phyloP scores from a whole-genome alignment of 2,888 invertebrate species.

The Hylaea fasciaria region DNA sequence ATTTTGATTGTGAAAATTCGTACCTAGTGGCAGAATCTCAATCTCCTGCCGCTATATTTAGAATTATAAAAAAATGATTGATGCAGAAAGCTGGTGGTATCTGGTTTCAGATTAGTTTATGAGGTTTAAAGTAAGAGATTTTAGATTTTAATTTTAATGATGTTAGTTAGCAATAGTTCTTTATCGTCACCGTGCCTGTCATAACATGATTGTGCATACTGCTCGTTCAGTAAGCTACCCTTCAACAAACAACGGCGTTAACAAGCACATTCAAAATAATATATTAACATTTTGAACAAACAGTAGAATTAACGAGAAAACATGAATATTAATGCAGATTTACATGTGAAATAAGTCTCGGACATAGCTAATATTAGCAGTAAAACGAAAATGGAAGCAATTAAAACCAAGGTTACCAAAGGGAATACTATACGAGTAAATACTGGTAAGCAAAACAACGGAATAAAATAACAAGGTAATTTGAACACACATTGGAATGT shows the following conservation, averaged over 20 bases:
- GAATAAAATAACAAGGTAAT: slow-evolving; percentile 36
- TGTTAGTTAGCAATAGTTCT: too few species aligned
- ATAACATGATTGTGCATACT: background rate
- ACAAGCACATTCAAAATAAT: slow-evolving; percentile 27
- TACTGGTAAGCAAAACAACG: slow-evolving; percentile 22
- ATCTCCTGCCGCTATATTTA: too few species aligned
- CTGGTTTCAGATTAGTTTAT: too few species aligned
- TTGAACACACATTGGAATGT: slow-evolving; percentile 63
- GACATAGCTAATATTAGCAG: slow-evolving; percentile 35
- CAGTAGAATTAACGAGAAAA: slow-evolving; percentile 35
- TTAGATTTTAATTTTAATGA: too few species aligned
- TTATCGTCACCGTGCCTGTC: too few species aligned
- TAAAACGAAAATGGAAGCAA: slow-evolving; percentile 18
- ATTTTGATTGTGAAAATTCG: too few species aligned
- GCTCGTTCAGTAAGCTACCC: background rate
- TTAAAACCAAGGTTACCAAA: slow-evolving; percentile 12
- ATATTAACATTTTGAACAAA: slow-evolving; percentile 34
- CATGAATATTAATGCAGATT: slow-evolving; percentile 44
- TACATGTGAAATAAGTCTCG: slow-evolving; percentile 36
- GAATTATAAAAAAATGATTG: too few species aligned
- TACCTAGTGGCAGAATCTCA: too few species aligned
- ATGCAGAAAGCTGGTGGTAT: too few species aligned
- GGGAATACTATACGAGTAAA: slow-evolving; percentile 5
- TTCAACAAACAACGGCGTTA: slow-evolving; percentile 23
- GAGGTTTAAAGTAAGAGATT: too few species aligned